Percentiles rank a stretch among this genome's conserved stretches.
Evolutionary conservation across 2,113 vertebrate genomes (phyloP).

Genomic region (Riparia riparia): DNA sequence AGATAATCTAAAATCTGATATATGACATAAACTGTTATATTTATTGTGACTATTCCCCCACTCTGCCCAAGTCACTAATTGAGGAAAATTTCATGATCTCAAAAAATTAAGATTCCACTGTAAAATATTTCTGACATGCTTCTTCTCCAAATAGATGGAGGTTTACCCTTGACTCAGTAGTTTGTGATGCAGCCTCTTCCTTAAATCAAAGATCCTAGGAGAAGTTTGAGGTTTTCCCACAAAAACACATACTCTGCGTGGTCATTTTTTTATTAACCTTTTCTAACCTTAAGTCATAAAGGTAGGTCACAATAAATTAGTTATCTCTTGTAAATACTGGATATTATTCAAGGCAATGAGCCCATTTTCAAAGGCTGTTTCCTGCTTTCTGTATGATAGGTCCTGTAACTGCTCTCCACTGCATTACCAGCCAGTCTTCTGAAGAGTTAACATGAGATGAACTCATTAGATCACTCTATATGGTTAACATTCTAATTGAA

Average conservation of each 20-base stretch:
- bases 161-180: not conserved
- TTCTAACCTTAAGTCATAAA: not conserved
- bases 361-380: not conserved
- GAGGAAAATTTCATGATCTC: not conserved
- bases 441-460: not conserved
- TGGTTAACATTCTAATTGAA: not conserved
- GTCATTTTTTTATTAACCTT: not conserved
- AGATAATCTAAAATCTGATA: not conserved
- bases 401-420: not conserved
- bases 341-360: not conserved
- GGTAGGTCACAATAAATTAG: not conserved
- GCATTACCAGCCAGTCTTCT: not conserved
- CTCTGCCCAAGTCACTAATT: not conserved
- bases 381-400: not conserved
- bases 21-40: not conserved
- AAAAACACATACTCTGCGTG: not conserved
- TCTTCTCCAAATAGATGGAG: not conserved
- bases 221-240: not conserved
- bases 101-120: not conserved
- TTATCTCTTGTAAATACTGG: not conserved
- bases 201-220: not conserved
- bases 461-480: not conserved
- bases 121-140: not conserved
- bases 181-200: not conserved
- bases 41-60: not conserved